These are phyloP conservation scores for Proisotoma minuta DNA, from an alignment of 2,888 invertebrate genomes.

Conservation along the genomic window DNA sequence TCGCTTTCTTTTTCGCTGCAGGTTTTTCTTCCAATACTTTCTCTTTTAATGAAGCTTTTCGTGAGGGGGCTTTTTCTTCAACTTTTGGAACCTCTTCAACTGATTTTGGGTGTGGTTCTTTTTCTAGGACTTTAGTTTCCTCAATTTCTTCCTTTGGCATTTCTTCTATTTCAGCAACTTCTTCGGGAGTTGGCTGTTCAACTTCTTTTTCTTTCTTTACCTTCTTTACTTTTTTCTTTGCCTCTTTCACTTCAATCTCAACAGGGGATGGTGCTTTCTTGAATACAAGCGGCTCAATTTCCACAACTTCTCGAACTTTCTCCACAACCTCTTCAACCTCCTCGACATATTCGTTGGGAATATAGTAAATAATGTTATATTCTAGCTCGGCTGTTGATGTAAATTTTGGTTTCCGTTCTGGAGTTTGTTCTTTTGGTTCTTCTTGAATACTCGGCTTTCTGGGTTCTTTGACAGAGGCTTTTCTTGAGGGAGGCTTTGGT, in stretches of 20 bases:
- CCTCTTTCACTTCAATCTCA: constrained; percentile 42
- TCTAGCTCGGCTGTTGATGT: not conserved
- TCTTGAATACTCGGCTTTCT: not conserved
- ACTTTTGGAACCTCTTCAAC: constrained; percentile 10
- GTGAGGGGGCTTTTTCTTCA: constrained; percentile 5
- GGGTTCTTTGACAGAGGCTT: not conserved
- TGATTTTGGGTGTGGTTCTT: not conserved
- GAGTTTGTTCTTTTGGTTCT: not conserved
- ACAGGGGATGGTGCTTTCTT: constrained; percentile 41
- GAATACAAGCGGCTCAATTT: constrained; percentile 10
- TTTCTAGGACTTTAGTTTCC: constrained; percentile 8
- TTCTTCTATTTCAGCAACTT: not conserved
- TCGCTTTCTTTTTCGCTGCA: constrained; percentile 4
- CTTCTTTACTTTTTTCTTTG: constrained; percentile 24
- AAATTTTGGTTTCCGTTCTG: not conserved
- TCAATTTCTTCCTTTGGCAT: constrained; percentile 30
- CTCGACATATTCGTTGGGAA: constrained; percentile 8
- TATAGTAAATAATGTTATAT: not conserved
- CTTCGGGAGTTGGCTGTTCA: constrained; percentile 24
- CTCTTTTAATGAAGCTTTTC: constrained; percentile 34
- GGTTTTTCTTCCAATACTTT: constrained; percentile 1
- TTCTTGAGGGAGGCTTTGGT: constrained; percentile 1
- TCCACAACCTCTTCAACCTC: constrained; percentile 14
- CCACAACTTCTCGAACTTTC: not conserved
- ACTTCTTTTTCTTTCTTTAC: constrained; percentile 45